Base-by-base conservation (phyloP, 2,888 invertebrate species). In the Onchidella celtica region DNA sequence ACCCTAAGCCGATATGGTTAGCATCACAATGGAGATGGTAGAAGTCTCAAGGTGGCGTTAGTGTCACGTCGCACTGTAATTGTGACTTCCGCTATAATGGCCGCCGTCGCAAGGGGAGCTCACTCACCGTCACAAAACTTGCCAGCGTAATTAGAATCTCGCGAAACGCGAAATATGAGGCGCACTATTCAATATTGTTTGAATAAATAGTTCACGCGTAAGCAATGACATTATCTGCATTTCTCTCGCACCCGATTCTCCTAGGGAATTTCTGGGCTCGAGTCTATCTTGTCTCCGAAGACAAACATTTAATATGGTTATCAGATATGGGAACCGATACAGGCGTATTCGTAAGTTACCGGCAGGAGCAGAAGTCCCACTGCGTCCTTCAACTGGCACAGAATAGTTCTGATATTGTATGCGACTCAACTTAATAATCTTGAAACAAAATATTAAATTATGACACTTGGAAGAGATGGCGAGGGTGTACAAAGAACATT, bases 111-210 rank as follows among this genome's bases (percentile, higher is more conserved):
- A 38, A 61, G 59, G 78, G 78, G 66, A 78, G 78, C 29, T 38
- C 27, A 78, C 78, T 78, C 78, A 68, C 57, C 77, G 77, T 66
- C 57, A 57, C 77, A 57, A 77, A n/a, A 77, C 77, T 77, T 85
- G 83, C 83, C 78, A 85, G 83, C 38, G 69, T 81, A 79, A 83
- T 85, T 85, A 85, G 77, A 80, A 63, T 69, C 59, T 36, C 57
- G 36, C 82, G 82, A 82, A 81, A 79, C 83, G 82, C 72, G 85
- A 85, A 85, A 85, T 85, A 80, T 82, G 85, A 85, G 69, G 76
- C 83, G 79, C 47, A 38, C 69, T 79, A 78, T 72, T 81, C 85
- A 85, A 85, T 85, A 85, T 85, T 85, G 85, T 79, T 83, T 79
- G 73, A 81, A 79, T 83, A 81, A 83, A 85, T 81, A 81, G 76